A percentile compares a stretch with the other conserved stretches of the same genome.
phyloP scores from a whole-genome alignment of 2,797 vertebrate species.

The Ambastaia sidthimunki region DNA sequence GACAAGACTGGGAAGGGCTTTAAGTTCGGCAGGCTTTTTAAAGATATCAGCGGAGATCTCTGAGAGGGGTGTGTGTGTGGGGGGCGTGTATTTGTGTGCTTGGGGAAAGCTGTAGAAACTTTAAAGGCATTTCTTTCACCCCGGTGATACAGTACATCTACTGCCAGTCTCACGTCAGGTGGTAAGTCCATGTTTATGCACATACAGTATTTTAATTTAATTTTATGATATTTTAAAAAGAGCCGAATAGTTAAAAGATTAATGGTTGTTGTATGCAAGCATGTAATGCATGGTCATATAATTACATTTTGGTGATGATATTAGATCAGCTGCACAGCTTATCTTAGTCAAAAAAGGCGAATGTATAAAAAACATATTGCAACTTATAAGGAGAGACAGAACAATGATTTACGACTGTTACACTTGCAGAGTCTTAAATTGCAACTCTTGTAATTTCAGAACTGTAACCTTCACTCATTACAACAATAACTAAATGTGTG shows the following conservation, averaged over 20 bases:
- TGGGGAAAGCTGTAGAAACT: conserved; percentile 21
- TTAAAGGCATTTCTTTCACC: background rate
- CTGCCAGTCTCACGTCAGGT: conserved; percentile 11
- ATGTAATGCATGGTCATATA: background rate
- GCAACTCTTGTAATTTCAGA: background rate
- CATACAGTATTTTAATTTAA: background rate
- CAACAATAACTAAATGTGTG: background rate
- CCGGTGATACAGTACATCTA: background rate
- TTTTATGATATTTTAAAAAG: background rate
- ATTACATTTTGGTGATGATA: background rate
- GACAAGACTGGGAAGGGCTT: conserved; percentile 55
- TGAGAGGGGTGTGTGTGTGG: conserved; percentile 24
- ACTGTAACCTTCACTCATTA: background rate
- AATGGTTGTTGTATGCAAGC: no score
- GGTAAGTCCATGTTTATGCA: conserved; percentile 28
- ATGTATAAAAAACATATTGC: background rate
- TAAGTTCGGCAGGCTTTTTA: conserved; percentile 19
- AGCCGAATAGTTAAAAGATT: no score
- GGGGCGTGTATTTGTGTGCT: background rate
- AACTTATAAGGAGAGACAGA: no score
- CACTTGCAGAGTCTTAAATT: background rate
- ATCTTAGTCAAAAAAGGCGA: background rate
- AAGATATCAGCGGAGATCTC: conserved; percentile 32
- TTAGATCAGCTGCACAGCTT: background rate
- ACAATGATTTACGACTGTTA: background rate